Base-by-base conservation (phyloP, 2,113 vertebrate species). In the Catharus minimus region DNA sequence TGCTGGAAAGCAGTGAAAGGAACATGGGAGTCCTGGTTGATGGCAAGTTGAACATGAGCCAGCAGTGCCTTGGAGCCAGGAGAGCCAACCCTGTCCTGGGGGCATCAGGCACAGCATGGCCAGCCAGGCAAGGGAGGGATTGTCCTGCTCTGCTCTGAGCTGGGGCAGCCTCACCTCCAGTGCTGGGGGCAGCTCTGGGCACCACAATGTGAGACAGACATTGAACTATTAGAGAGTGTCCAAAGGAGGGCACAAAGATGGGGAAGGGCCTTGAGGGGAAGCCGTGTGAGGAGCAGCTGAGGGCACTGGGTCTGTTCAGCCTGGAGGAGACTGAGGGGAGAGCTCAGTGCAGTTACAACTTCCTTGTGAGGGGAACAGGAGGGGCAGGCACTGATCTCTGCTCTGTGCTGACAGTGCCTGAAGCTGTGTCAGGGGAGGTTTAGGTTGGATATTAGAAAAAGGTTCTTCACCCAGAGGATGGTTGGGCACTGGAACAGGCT, bases 11-110 rank as follows among this genome's bases (percentile, higher is more conserved):
- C 53, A 60, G 7, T 6, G 39, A 27, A 67, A 55, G 53, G 20
- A 30, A 47, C 14, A 20, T 55, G 53, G 53, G 13, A 0, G 14
- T 26, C n/a, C 44, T 60, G 46, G 20, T 12, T 0, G 0, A 2
- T 46, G 46, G 19, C 13, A 52, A 33, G 5, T 1, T 60, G 53
- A 30, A 14, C 9, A 10, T 5, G 16, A 58, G 7, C 0, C 28
- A 66, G 60, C 67, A 80, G 52, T 66, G 76, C 23, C 52, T 67
- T 88, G 76, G 44, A 58, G 58, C 38, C 76, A 73, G 52, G 67
- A 88, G 60, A 2, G 23, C 15, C 85, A 88, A 0, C 4, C 2
- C 2, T 88, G 38, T 39, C 52, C 38, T 46, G 38, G 44, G 66
- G 32, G 0, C 60, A 73, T 24, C 67, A 80, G 58, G 67, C 50